Evolutionary conservation across 2,797 vertebrate genomes (phyloP), one percentile per base, ranked within the genome.

Genomic region (Dryobates pubescens): DNA sequence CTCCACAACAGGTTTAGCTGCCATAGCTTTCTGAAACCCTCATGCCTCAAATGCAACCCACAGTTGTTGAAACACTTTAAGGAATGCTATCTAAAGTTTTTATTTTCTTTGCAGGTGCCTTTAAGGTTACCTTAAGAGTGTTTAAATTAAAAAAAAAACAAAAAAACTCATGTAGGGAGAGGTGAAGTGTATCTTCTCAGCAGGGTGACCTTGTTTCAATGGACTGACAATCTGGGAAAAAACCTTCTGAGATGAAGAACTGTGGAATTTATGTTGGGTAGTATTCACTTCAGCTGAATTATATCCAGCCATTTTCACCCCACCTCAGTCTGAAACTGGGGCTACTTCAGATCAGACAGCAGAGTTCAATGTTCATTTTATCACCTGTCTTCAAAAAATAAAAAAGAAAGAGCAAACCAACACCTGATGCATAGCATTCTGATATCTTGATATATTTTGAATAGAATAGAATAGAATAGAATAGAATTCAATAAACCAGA

Each of bases 121-220:
- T 41, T 49, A 61, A 19, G 30, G 26, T 6, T 29, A 6, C 3
- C 17, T 3, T 41, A 17, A 32, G 86, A 70, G 4, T 9, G 9
- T 34, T 65, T 30, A 49, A 67, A 71, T 5, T 49, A 49, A 49
- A 49, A 13, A 49, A 20, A 23, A 49, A 49, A 19, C 19, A 9
- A 11, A 6, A 36, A 36, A 36, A 34, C 6, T 43, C 5, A 1
- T 1, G 2, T 3, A 54, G 9, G 26, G 14, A 69, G 16, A 59
- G 11, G 10, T 29, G 22, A 49, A 45, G 7, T 14, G 43, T 72
- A 17, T 4, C 5, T 56, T 34, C 51, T 59, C 22, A 47, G 17
- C 13, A 56, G 7, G 2, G 5, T 9, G 14, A 15, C n/a, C 5
- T 68, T 29, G 8, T 58, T 45, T 12, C 45, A 41, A 2, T 11